Percentiles rank a stretch among this genome's conserved stretches.
These are phyloP conservation scores for Cephalotes varians DNA, from an alignment of 2,888 invertebrate genomes.

Conservation along the genomic window DNA sequence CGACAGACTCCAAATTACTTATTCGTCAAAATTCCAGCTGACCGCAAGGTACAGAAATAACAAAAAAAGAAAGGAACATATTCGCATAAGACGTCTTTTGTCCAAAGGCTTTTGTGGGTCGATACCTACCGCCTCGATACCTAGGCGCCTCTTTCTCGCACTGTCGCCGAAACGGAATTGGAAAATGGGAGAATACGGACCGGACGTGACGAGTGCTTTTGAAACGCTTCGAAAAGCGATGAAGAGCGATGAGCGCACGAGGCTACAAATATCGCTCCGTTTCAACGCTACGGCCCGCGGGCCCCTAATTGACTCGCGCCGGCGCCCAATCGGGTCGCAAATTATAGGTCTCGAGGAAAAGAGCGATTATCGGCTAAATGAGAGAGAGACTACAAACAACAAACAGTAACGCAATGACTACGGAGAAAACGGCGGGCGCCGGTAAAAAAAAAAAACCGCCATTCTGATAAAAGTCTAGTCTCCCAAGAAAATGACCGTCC, in stretches of 20 bases:
- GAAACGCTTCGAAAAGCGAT: slow-evolving; percentile 68
- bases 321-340: slow-evolving; percentile 75
- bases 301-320: slow-evolving; percentile 76
- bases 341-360: slow-evolving; percentile 74
- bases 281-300: slow-evolving; percentile 52
- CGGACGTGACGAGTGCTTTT: slow-evolving; percentile 81
- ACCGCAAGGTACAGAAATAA: neutral
- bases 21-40: neutral
- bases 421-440: slow-evolving; percentile 11
- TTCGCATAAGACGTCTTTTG: slow-evolving; percentile 3
- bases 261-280: slow-evolving; percentile 59
- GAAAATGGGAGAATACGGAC: slow-evolving; percentile 61
- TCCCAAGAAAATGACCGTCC: neutral
- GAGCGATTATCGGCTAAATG: slow-evolving; percentile 63
- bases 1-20: neutral
- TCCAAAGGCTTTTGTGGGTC: neutral
- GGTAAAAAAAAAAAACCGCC: slow-evolving; percentile 30
- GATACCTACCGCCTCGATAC: slow-evolving; percentile 3
- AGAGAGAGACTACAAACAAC: slow-evolving; percentile 67
- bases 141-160: neutral
- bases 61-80: neutral
- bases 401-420: slow-evolving; percentile 62
- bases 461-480: slow-evolving; percentile 13
- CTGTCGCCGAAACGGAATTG: slow-evolving; percentile 33
- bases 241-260: slow-evolving; percentile 61